phyloP scores from a whole-genome alignment of 2,797 vertebrate species.

The Tadarida brasiliensis region DNA sequence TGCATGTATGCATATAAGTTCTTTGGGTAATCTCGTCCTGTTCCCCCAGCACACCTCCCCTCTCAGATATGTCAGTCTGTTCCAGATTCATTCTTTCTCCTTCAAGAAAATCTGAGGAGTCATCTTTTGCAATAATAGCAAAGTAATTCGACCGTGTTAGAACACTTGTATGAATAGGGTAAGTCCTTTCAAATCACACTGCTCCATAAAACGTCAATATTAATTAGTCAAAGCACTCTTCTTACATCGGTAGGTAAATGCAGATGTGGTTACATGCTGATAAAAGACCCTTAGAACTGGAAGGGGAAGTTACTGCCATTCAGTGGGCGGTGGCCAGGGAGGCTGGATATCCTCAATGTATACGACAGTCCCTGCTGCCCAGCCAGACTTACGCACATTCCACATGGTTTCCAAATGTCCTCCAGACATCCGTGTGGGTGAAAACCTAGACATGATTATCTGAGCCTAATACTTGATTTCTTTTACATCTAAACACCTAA shows the following conservation, averaged over 20 bases:
- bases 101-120: constrained; percentile 11
- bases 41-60: background rate
- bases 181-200: background rate
- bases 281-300: background rate
- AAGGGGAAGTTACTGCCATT: background rate
- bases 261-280: background rate
- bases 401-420: background rate
- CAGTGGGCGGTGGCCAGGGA: background rate
- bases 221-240: background rate
- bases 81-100: background rate
- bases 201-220: background rate
- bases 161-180: background rate
- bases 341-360: fast-evolving
- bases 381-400: background rate
- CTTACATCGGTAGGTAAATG: background rate
- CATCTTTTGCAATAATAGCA: background rate
- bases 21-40: background rate
- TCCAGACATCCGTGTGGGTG: background rate
- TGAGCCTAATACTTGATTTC: background rate
- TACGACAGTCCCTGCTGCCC: background rate
- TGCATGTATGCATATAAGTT: background rate
- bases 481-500: constrained; percentile 35
- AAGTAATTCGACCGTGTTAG: background rate
- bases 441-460: constrained; percentile 38
- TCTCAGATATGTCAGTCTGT: background rate